Evolutionary conservation across 2,888 invertebrate species (phyloP).

Genomic region (Nemapogon koenigi): DNA sequence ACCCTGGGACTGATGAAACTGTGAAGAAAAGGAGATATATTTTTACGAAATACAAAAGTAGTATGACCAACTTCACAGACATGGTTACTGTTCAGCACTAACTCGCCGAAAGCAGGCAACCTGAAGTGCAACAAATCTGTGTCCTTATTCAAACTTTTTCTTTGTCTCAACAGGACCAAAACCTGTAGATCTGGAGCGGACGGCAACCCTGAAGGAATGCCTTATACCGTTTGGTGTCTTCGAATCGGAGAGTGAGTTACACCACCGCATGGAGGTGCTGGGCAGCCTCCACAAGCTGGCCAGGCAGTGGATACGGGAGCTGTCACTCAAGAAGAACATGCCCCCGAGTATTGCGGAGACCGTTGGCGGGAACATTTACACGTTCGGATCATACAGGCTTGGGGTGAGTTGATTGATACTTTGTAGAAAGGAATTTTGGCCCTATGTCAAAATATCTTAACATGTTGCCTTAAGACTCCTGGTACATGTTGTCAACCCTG

Average conservation of each 20-base stretch:
- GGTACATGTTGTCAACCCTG: too few species aligned
- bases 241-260: slow-evolving; percentile 88
- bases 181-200: slow-evolving; percentile 76
- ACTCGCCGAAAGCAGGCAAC: too few species aligned
- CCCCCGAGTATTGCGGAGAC: slow-evolving; percentile 88
- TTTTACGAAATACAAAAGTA: too few species aligned
- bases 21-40: too few species aligned
- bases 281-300: slow-evolving; percentile 90
- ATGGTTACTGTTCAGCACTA: too few species aligned
- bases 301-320: slow-evolving; percentile 92
- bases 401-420: slow-evolving; percentile 68
- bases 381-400: slow-evolving; percentile 97
- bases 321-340: slow-evolving; percentile 89
- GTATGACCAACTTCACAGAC: too few species aligned
- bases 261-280: slow-evolving; percentile 85
- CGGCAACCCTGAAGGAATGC: slow-evolving; percentile 78
- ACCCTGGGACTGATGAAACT: too few species aligned
- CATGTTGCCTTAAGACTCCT: too few species aligned
- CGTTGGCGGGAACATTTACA: slow-evolving; percentile 97
- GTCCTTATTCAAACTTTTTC: too few species aligned
- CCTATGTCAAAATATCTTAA: too few species aligned
- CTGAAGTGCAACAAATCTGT: too few species aligned
- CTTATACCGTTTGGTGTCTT: slow-evolving; percentile 87
- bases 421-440: too few species aligned
- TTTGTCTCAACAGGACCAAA: slow-evolving; percentile 68